Base-by-base conservation (phyloP, 2,113 vertebrate species). In the Gorsachius goisagi region DNA sequence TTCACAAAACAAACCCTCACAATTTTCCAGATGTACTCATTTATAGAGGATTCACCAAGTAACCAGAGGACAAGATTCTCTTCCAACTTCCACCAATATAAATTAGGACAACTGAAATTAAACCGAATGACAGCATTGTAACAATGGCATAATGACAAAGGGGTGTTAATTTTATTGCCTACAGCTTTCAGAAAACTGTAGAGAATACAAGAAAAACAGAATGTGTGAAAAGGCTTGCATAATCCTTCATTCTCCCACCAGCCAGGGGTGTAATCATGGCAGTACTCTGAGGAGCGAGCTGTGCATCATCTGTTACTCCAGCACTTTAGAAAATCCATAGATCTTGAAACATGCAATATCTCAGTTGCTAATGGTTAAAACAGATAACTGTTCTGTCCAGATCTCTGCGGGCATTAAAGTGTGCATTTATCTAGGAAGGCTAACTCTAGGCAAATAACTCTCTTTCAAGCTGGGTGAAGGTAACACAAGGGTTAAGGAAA, bases 291-390 rank as follows among this genome's bases (percentile, higher is more conserved):
- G 60, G 56, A 76, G 22, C n/a, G 53, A 90, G 83, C 58, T 79
- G 74, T 80, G 59, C 81, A 64, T 58, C 87, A 90, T 94, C 74
- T 69, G 77, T 93, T 95, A 92, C 85, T 76, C 53, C 62, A 92
- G 67, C 68, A 77, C 87, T 95, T 95, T 56, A 97, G 94, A 94
- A 97, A 97, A 96, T 58, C 59, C 78, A 94, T 58, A 86, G 86
- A 96, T 97, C 92, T 77, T 93, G 85, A 93, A 95, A 95, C 68
- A 56, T 7, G 22, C 91, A 95, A 64, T 91, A 93, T 91, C 91
- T 97, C 93, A 97, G 95, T 93, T 89, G 80, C 78, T 85, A 77
- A 75, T 56, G 83, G 97, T 96, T 96, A 96, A 95, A 97, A 97
- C 56, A 96, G 72, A 72, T 90, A 95, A 97, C 72, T 27, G 20